These are phyloP conservation scores for Zoanthus gigantus DNA, from an alignment of 92 coral and sea anemone genomes.

Conservation along the genomic window DNA sequence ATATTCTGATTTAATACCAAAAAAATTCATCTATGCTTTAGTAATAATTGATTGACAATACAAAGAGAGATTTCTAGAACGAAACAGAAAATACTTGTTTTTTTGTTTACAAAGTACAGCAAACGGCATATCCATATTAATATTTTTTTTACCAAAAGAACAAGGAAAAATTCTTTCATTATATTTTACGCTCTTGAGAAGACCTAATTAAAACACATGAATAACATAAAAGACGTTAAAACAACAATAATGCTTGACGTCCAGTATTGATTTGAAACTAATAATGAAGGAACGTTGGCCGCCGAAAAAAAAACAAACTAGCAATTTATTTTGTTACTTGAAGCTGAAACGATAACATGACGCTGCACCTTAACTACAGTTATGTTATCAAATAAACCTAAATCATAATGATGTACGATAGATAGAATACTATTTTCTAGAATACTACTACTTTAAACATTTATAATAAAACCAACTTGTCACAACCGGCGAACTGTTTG, in stretches of 20 bases:
- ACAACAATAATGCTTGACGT: background rate
- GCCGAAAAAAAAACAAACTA: conserved; percentile 2
- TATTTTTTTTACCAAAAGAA: background rate
- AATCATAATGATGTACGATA: background rate
- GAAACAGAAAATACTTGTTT: background rate
- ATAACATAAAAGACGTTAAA: background rate
- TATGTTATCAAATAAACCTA: background rate
- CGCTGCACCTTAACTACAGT: background rate
- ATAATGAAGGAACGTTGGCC: background rate
- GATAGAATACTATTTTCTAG: background rate
- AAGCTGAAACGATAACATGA: conserved; percentile 26
- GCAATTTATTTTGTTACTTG: background rate
- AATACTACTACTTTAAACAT: background rate
- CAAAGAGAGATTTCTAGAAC: background rate
- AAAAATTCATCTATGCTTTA: too few species aligned
- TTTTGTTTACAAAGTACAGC: background rate
- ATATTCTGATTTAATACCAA: too few species aligned
- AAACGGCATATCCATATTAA: background rate
- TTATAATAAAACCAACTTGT: background rate
- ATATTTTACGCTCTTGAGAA: background rate
- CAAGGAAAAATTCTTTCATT: background rate
- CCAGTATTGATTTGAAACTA: background rate
- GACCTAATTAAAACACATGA: background rate
- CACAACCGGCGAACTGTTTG: conserved; percentile 1
- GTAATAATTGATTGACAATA: too few species aligned